Conservation (phyloP, 1,140 invertebrate genomes). For the Drosophila burlai region DNA sequence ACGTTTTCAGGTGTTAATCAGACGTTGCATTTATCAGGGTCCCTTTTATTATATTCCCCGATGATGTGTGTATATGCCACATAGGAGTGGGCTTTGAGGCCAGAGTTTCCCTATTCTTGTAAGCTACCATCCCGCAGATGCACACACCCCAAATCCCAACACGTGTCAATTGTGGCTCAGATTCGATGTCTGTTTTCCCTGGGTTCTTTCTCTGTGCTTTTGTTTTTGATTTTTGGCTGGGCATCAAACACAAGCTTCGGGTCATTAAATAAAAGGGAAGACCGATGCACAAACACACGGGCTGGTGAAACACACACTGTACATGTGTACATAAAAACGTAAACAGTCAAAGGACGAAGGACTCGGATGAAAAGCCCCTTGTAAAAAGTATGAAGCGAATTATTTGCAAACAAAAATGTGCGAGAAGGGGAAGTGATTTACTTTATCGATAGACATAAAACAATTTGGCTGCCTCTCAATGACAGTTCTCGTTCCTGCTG, state of each 20-base stretch:
- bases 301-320: background rate
- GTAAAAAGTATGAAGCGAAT: constrained; percentile 60
- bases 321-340: constrained; percentile 15
- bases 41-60: constrained; percentile 2
- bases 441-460: constrained; percentile 78
- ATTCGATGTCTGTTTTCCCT: constrained; percentile 18
- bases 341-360: constrained; percentile 34
- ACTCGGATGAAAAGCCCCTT: constrained; percentile 38
- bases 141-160: constrained; percentile 46
- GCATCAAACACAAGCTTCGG: constrained; percentile 47
- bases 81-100: constrained; percentile 16
- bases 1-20: background rate
- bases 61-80: constrained; percentile 10
- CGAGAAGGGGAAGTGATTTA: constrained; percentile 66
- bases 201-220: background rate
- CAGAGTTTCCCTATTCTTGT: background rate
- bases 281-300: constrained; percentile 7
- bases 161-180: constrained; percentile 55
- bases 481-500: constrained; percentile 23
- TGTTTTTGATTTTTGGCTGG: constrained; percentile 29
- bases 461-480: constrained; percentile 61
- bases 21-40: background rate
- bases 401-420: constrained; percentile 59
- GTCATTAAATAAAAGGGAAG: constrained; percentile 52
- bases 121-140: background rate